Percentiles rank a stretch among this genome's conserved stretches.
Conservation (phyloP, 2,113 vertebrate species). For the Fregata magnificens region DNA sequence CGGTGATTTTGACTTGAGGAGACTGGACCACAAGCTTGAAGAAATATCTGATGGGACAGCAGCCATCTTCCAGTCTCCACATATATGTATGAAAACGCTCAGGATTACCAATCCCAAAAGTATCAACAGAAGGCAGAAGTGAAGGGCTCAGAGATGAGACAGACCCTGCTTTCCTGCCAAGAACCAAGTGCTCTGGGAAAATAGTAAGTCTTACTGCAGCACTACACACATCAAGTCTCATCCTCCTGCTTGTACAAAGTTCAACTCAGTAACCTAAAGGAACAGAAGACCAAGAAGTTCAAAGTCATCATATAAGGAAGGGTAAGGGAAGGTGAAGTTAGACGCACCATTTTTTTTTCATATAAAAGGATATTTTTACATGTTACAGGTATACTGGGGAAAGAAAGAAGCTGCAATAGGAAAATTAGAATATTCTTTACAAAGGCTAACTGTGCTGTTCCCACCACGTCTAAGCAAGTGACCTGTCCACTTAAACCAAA, state of each 20-base stretch:
- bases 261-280: not conserved
- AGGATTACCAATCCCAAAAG: not conserved
- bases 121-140: not conserved
- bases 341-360: not conserved
- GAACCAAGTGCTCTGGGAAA: not conserved
- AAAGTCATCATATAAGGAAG: not conserved
- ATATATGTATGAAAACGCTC: not conserved
- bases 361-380: not conserved
- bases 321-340: not conserved
- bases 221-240: not conserved
- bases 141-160: not conserved
- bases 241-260: not conserved
- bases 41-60: conserved; percentile 29
- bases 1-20: not conserved
- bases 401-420: not conserved
- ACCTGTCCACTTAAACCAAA: not conserved
- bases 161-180: not conserved
- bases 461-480: not conserved
- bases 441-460: not conserved
- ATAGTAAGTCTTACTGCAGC: not conserved
- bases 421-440: not conserved
- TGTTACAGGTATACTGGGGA: not conserved
- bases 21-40: not conserved
- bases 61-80: not conserved
- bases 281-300: not conserved